Percentiles rank a stretch among this genome's conserved stretches.
phyloP scores from a whole-genome alignment of 1,140 invertebrate genomes.

The Piezodorus guildinii region DNA sequence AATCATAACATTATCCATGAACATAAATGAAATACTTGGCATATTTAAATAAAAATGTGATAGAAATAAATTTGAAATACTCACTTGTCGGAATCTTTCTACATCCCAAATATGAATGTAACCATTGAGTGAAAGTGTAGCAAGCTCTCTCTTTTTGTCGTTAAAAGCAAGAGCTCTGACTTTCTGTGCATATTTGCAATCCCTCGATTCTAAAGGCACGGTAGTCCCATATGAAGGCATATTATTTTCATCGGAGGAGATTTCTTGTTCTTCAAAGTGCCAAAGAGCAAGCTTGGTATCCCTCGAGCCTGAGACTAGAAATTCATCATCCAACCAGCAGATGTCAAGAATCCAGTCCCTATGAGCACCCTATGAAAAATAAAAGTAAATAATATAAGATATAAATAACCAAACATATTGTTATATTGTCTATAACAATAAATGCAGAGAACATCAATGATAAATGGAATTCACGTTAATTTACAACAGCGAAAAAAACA shows the following conservation, averaged over 20 bases:
- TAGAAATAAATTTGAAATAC: too few species aligned
- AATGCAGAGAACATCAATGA: too few species aligned
- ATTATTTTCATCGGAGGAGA: slow-evolving; percentile 11
- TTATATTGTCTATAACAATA: too few species aligned
- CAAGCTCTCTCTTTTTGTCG: slow-evolving; percentile 72
- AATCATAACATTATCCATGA: too few species aligned
- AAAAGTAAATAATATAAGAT: not conserved
- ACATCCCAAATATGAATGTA: slow-evolving; percentile 84
- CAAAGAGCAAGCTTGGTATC: slow-evolving; percentile 76
- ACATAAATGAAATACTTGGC: too few species aligned
- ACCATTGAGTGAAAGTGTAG: slow-evolving; percentile 83
- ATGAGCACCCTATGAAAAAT: slow-evolving; percentile 45
- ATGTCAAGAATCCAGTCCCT: slow-evolving; percentile 92
- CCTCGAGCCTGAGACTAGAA: slow-evolving; percentile 82
- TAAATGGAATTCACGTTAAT: too few species aligned
- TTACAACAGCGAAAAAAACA: too few species aligned
- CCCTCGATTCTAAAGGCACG: slow-evolving; percentile 58
- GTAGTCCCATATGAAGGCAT: slow-evolving; percentile 37
- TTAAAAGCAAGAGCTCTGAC: slow-evolving; percentile 82
- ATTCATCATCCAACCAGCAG: slow-evolving; percentile 93
- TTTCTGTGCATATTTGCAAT: slow-evolving; percentile 62
- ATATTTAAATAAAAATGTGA: too few species aligned
- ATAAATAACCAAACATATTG: too few species aligned
- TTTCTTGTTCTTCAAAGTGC: slow-evolving; percentile 42
- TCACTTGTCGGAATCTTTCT: slow-evolving; percentile 62